These are phyloP conservation scores for Folsomia candida DNA, from an alignment of 2,888 invertebrate genomes.

Conservation along the genomic window DNA sequence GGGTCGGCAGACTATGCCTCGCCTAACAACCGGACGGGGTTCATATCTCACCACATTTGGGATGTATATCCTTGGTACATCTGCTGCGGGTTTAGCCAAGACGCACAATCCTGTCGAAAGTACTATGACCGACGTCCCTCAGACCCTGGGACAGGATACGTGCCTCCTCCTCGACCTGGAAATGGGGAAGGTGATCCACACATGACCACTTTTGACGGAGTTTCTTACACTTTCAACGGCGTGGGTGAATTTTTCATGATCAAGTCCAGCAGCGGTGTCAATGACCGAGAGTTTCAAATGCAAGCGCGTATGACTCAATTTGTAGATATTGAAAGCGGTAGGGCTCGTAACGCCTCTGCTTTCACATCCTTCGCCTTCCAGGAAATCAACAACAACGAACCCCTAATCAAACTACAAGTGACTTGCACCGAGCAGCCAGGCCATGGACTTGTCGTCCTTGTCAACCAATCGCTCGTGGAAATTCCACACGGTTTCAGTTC, in stretches of 20 bases:
- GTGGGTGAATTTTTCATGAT: neutral
- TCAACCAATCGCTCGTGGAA: neutral
- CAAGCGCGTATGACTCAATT: neutral
- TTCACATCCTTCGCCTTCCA: neutral
- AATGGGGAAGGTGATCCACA: neutral
- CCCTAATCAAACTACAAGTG: neutral
- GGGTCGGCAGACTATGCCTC: neutral
- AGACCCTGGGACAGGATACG: neutral
- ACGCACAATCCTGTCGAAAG: neutral
- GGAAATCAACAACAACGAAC: neutral
- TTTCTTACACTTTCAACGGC: neutral
- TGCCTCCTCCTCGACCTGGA: neutral
- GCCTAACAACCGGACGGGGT: neutral
- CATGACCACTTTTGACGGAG: neutral
- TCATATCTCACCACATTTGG: neutral
- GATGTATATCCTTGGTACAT: neutral
- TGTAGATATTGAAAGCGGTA: neutral
- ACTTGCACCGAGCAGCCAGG: neutral
- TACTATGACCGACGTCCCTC: neutral
- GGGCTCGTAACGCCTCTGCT: neutral
- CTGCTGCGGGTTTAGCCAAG: neutral
- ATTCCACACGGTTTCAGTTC: neutral
- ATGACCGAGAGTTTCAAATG: neutral
- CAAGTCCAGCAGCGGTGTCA: neutral
- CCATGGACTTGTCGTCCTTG: neutral